phyloP scores from a whole-genome alignment of 1,140 invertebrate species.

The Phortica variegata region DNA sequence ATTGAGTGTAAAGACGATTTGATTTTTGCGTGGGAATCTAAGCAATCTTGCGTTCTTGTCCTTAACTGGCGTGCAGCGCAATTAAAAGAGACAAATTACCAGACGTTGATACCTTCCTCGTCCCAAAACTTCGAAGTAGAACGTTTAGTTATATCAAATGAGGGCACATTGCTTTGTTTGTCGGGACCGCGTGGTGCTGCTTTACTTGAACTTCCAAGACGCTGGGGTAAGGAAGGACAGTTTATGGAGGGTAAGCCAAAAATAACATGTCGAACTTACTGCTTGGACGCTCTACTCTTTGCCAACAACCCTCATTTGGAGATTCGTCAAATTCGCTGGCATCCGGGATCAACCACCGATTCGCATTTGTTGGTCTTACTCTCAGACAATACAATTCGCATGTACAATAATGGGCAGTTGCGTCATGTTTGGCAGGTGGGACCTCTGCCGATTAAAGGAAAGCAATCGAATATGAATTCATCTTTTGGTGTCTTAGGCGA shows the following conservation, averaged over 20 bases:
- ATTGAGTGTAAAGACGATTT: conserved; percentile 53
- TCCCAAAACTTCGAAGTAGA: conserved; percentile 50
- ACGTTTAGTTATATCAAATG: conserved; percentile 48
- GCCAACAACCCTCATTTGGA: conserved; percentile 62
- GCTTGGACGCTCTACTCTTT: conserved; percentile 66
- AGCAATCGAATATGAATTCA: conserved; percentile 8
- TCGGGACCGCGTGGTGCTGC: conserved; percentile 48
- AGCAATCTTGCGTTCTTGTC: conserved; percentile 30
- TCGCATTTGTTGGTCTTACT: conserved; percentile 77
- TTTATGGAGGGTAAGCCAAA: conserved; percentile 46
- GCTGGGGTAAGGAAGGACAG: conserved; percentile 50
- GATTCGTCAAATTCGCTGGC: conserved; percentile 73
- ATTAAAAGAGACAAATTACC: conserved; percentile 19
- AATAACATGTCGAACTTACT: conserved; percentile 59
- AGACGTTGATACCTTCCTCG: conserved; percentile 48
- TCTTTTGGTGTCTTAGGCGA: conserved; percentile 69
- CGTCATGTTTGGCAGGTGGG: conserved; percentile 54
- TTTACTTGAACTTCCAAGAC: conserved; percentile 56
- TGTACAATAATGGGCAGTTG: conserved; percentile 58
- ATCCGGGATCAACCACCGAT: conserved; percentile 75
- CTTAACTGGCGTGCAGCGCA: conserved; percentile 44
- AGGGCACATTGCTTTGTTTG: conserved; percentile 47
- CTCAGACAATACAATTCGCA: conserved; percentile 77
- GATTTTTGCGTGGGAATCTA: conserved; percentile 44
- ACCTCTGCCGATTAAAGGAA: conserved; percentile 17